Evolutionary conservation across 1,140 invertebrate species (phyloP), one percentile per base, ranked within the genome.

Genomic region (Macrostomum lignano): DNA sequence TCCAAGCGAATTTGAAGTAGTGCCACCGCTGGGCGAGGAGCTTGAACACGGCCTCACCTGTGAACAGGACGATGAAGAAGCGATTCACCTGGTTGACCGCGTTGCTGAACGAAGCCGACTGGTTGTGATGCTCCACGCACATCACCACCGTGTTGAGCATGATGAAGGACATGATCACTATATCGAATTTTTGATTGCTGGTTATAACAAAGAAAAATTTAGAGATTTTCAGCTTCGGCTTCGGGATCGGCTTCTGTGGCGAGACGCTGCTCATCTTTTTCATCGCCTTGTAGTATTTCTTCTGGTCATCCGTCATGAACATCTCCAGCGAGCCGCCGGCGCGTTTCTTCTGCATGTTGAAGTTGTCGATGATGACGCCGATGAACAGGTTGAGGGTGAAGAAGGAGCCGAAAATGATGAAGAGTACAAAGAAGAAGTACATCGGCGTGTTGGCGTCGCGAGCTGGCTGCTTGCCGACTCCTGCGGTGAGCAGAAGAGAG

Each of bases 251-350:
- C 67, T 94, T 94, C 49, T 86, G 66, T 24, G 84, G 86, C 60
- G 88, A 82, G 58, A 91, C 93, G 22, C 74, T 81, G 42, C 79
- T 77, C 79, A 94, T 91, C 63, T 91, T 88, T 61, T 94, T 94
- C 86, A 94, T 94, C 34, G 84, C 84, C 60, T 86, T 88, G 64
- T 93, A 94, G 61, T 94, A 94, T 63, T 93, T 94, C 67, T 93
- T 94, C 62, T 94, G 86, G 63, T 93, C 82, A 59, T 94, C 84
- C 42, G 84, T 93, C 84, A 94, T 93, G 65, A 94, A 93, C 78
- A 93, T 84, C 60, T 93, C 84, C 29, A 94, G 65, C 40, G 82
- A 91, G 42, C 82, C 84, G 49, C 86, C 86, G 47, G 77, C 75
- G 60, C 84, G 86, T 63, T 93, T 93, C 67, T 94, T 94, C 60